Conservation (phyloP, 2,113 vertebrate species). For the Turnix velox region DNA sequence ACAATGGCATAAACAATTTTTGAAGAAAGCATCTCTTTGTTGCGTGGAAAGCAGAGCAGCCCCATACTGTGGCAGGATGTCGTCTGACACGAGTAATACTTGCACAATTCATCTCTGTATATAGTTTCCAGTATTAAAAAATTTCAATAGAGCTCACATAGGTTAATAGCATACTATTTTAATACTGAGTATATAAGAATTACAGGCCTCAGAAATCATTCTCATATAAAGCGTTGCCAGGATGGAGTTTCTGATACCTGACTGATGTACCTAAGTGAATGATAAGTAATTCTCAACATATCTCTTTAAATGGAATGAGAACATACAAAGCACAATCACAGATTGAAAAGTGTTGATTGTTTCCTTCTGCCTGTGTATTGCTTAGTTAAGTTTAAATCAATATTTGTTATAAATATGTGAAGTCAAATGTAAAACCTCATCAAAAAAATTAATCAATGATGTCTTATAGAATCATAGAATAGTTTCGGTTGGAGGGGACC, state of each 20-base stretch:
- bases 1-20: neutral
- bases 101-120: neutral
- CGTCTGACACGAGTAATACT: neutral
- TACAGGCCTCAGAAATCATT: neutral
- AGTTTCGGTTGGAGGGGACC: no score
- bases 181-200: neutral
- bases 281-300: neutral
- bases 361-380: neutral
- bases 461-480: no score
- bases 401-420: neutral
- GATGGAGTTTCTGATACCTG: neutral
- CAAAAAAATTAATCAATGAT: neutral
- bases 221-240: neutral
- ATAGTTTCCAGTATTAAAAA: neutral
- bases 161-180: neutral
- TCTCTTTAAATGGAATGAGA: neutral
- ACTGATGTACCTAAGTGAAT: neutral
- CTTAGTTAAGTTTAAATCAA: neutral
- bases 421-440: neutral
- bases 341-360: neutral
- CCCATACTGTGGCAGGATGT: neutral
- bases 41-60: neutral
- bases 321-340: neutral
- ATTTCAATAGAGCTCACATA: neutral
- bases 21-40: neutral